Evolutionary conservation across 35 echinoderm and acorn worm species (phyloP), one percentile per base, ranked within the genome.

Genomic region (Eucidaris tribuloides): DNA sequence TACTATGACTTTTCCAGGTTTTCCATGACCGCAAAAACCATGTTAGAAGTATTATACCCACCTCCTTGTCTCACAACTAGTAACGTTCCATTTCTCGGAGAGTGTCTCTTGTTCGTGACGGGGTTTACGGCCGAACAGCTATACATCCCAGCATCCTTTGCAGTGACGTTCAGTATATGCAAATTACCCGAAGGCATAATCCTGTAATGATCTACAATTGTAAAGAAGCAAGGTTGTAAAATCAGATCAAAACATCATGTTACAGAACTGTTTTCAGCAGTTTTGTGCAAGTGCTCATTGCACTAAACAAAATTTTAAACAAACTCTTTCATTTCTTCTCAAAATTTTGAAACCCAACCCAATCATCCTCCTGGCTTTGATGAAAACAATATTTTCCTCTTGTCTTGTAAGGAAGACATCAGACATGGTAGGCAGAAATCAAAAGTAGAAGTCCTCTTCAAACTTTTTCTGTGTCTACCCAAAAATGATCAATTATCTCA

Each of bases 151-250:
- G 46, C 79, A 78, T 96, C 93, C 5, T 68, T 43, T 20, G 62
- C 45, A 2, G 79, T 83, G 36, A 90, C 79, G 71, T 96, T 64
- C 31, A 85, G 49, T 19, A 96, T 96, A 52, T 96, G 93, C 15
- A 96, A 82, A 77, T 84, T 79, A 11, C 93, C 93, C 54, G 93
- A 96, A 2, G 89, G 89, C 74, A 96, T 79, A 41, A 96, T 86
- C 65, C 57, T 61, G 44, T 91, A 58, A 85, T 86, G 93, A 81
- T 88, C 93, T 96, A 81, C 29, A 35, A 55, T 14, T 4, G 23
- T 46, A 45, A 63, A 55, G 64, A 15, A 84, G 27, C 63, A 81
- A 25, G 31, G 72, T 19, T 63, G 17, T 25, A 43, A 63, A 1
- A 3, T 78, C 13, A 9, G 7, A 41, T 41, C 42, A 1, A 18